Conservation (phyloP, 2,113 vertebrate genomes). For the Nymphicus hollandicus region DNA sequence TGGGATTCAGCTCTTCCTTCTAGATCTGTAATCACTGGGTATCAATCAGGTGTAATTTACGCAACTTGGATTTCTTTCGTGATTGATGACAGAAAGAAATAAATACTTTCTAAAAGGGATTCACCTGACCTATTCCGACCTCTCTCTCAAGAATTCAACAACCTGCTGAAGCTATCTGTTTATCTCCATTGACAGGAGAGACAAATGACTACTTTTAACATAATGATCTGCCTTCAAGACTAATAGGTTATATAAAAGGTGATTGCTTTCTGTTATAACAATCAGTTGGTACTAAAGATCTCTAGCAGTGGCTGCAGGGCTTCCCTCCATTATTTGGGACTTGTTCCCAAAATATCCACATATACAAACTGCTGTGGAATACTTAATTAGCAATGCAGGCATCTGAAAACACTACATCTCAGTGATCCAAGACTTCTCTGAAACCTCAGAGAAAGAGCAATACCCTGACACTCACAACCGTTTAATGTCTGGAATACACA, state of each 20-base stretch:
- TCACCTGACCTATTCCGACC: neutral
- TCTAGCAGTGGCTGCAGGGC: neutral
- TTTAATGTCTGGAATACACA: neutral
- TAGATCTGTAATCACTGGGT: neutral
- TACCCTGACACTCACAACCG: fast-evolving
- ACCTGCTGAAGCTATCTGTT: neutral
- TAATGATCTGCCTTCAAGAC: neutral
- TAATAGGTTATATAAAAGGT: neutral
- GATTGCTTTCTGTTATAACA: neutral
- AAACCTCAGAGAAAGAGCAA: neutral
- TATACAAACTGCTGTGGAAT: neutral
- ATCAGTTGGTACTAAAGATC: neutral
- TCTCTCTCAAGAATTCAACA: neutral
- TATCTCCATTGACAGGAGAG: neutral
- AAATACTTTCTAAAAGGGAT: neutral
- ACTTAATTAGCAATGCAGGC: neutral
- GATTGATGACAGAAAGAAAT: neutral
- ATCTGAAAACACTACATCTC: neutral
- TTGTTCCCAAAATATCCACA: neutral
- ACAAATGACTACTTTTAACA: neutral
- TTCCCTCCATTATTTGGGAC: neutral
- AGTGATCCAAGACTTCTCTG: neutral
- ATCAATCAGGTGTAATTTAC: neutral
- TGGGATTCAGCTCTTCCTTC: neutral
- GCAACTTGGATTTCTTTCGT: neutral